Evolutionary conservation across 2,888 invertebrate species (phyloP), one percentile per base, ranked within the genome.

Genomic region (Ochropleura leucogaster): DNA sequence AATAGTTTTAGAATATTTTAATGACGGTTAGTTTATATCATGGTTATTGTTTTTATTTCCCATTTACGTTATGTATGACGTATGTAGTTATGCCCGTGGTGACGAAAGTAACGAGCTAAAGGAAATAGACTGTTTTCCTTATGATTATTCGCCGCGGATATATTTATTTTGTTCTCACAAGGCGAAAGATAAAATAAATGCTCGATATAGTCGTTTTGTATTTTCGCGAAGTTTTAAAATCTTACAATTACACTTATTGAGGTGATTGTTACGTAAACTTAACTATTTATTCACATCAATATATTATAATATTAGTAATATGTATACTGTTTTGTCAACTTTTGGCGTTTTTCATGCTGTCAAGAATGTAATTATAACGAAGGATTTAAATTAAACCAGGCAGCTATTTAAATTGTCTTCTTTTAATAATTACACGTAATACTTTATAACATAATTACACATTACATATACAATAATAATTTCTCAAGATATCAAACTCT

Each of bases 371-470:
- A 44, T 12, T 40, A 49, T 64, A 47, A 12, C 14, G 49, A 76
- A 64, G 42, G 6, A 51, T 30, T 44, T 53, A 75, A 83, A 74
- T 66, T 66, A 92, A 93, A 94, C 91, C 88, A 87, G 68, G 79
- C 79, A 72, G 74, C 83, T 93, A 92, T 93, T 94, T 95, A 94
- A 95, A 95, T 95, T 93, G 95, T 95, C 95, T 95, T 93, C 93
- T 96, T 96, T 96, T 95, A 95, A 96, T 96, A 96, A 95, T 96
- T 96, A 96, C 95, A 95, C 92, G 93, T 96, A 96, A 96, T 96
- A 96, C 95, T 96, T 96, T 93, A 95, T 95, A 96, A 96, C 96
- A 96, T 96, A 96, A 96, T 96, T 96, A 96, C 96, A 96, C 94
- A 88, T 93, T 96, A 96, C 94, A 95, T 94, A 93, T 95, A 95